Conservation (phyloP, 2,888 invertebrate species). For the Meghimatium bilineatum region DNA sequence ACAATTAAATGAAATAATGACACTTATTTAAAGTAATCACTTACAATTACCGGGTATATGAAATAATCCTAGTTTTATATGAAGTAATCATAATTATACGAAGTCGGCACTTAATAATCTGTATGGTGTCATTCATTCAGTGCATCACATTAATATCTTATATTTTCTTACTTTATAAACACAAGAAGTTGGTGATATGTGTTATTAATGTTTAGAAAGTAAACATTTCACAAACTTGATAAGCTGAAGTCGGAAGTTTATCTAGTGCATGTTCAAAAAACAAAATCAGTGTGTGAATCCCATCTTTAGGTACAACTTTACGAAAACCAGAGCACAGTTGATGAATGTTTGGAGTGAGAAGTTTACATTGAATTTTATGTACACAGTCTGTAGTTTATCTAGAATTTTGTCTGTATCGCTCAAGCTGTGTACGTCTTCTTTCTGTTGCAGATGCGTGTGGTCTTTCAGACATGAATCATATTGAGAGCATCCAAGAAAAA, state of each 20-base stretch:
- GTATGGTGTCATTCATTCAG: too few relatives aligned
- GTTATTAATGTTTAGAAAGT: neutral
- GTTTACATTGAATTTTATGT: neutral
- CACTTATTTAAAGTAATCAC: too few relatives aligned
- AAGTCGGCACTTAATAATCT: too few relatives aligned
- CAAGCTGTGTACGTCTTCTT: neutral
- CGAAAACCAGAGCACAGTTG: neutral
- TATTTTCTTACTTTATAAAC: too few relatives aligned
- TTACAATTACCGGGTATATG: too few relatives aligned
- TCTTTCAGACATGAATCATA: conserved; percentile 94
- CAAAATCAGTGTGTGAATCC: neutral
- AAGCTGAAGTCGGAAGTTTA: too few relatives aligned
- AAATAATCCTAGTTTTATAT: too few relatives aligned
- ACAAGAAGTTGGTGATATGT: neutral
- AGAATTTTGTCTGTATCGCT: neutral
- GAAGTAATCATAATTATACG: too few relatives aligned
- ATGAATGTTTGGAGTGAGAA: neutral
- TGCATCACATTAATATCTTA: too few relatives aligned
- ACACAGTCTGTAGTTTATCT: neutral
- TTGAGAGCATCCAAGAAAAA: conserved; percentile 97
- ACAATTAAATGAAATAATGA: too few relatives aligned
- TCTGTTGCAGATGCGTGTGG: conserved; percentile 92
- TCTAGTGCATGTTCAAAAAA: too few relatives aligned
- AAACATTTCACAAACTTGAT: neutral
- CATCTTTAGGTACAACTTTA: neutral